A percentile compares a stretch with the other conserved stretches of the same genome.
phyloP scores from a whole-genome alignment of 1,140 invertebrate species.

The Tenebrio molitor region DNA sequence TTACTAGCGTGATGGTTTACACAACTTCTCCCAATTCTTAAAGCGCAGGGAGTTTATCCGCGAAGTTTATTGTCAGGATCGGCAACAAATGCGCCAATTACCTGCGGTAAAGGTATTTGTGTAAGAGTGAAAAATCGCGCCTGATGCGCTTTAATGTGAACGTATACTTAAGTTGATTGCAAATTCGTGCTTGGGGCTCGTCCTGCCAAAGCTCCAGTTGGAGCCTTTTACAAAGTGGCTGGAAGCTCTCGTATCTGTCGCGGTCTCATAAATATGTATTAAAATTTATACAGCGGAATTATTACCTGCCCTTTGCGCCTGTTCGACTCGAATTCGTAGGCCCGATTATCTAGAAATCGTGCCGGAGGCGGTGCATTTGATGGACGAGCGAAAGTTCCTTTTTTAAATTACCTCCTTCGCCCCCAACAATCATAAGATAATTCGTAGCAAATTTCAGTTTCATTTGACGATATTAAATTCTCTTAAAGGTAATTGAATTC shows the following conservation, averaged over 20 bases:
- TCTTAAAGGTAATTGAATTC: slow-evolving; percentile 49
- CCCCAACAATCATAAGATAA: slow-evolving; percentile 39
- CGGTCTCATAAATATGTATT: slow-evolving; percentile 60
- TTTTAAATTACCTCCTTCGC: slow-evolving; percentile 20
- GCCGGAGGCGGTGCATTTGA: slow-evolving; percentile 43
- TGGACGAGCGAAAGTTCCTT: slow-evolving; percentile 35
- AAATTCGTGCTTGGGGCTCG: slow-evolving; percentile 36
- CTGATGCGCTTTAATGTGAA: slow-evolving; percentile 30
- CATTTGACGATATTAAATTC: slow-evolving; percentile 48
- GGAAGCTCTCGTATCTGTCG: slow-evolving; percentile 48
- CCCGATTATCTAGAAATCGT: slow-evolving; percentile 56
- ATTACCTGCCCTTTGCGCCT: slow-evolving; percentile 55
- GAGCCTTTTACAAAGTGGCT: slow-evolving; percentile 52
- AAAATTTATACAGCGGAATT: slow-evolving; percentile 59
- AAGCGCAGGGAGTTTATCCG: too few relatives aligned
- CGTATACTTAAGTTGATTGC: slow-evolving; percentile 34
- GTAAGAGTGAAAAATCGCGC: slow-evolving; percentile 23
- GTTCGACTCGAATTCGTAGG: slow-evolving; percentile 44
- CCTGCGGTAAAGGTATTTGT: background rate
- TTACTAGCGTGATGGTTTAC: too few relatives aligned
- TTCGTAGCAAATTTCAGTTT: slow-evolving; percentile 47
- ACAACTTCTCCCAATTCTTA: too few relatives aligned
- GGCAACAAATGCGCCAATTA: too few relatives aligned
- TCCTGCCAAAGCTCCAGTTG: slow-evolving; percentile 43
- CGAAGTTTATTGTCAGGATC: too few relatives aligned